Evolutionary conservation across 2,113 vertebrate genomes (phyloP), one percentile per base, ranked within the genome.

Genomic region (Acanthisitta chloris): DNA sequence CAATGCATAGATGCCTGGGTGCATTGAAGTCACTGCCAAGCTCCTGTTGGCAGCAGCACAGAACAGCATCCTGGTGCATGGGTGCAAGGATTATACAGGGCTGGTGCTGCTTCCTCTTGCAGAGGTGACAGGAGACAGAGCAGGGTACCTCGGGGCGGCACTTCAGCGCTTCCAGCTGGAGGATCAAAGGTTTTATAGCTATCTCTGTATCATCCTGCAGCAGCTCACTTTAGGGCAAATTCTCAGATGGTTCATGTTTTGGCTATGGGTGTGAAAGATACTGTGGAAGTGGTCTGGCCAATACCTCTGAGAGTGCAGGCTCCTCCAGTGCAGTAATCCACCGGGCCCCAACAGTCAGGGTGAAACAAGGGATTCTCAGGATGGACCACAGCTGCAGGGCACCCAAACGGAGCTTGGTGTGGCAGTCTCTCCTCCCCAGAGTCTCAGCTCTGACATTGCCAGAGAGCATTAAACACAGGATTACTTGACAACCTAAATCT

Each of bases 401-500:
- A 29, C 17, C 31, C 29, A 13, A 15, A 45, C 0, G 1, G n/a
- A 86, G 42, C 1, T 0, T 0, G 1, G 6, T 12, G 11, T 10
- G 80, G 17, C 18, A n/a, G 33, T 7, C 8, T 23, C 4, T 67
- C 38, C 29, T 29, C 6, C 10, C 43, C 52, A 34, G 58, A 18
- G 38, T 38, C 52, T 79, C 78, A 33, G 54, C 33, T 49, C 80
- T 54, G 67, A 29, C 43, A 24, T 1, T 70, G 54, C 21, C 54
- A 40, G 54, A 55, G 31, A 65, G 9, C 42, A 17, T 16, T 62
- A 74, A 76, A 42, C 19, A 21, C n/a, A 55, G n/a, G 43, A 82
- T 69, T 70, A 70, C 31, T 15, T 73, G 40, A 42, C 38, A 86
- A 67, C 66, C 9, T 38, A 31, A 86, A 59, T 45, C 43, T 31